Percentiles rank a stretch among this genome's conserved stretches.
phyloP scores from a whole-genome alignment of 1,140 invertebrate genomes.

The Bombus sibiricus region DNA sequence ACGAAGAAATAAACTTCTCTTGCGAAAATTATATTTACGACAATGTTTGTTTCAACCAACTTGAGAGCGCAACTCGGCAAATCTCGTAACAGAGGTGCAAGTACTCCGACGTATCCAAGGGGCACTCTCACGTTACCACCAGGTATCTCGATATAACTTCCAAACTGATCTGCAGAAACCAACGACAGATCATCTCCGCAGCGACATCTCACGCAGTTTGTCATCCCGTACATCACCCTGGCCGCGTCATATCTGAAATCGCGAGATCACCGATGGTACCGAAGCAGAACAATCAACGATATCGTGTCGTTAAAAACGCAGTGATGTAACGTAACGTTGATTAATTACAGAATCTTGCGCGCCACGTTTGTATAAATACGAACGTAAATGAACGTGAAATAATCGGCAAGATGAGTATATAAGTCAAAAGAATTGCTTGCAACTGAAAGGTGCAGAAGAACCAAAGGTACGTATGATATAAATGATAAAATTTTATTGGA shows the following conservation, averaged over 20 bases:
- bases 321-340: constrained; percentile 46
- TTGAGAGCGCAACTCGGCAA: constrained; percentile 80
- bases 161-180: constrained; percentile 87
- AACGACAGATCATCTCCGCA: constrained; percentile 86
- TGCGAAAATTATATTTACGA: neutral
- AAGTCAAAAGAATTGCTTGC: rapidly evolving
- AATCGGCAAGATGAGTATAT: neutral
- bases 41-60: constrained; percentile 35
- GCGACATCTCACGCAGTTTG: constrained; percentile 84
- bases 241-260: constrained; percentile 84
- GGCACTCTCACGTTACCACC: constrained; percentile 86
- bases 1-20: too few relatives aligned
- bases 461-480: too few relatives aligned
- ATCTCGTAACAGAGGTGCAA: constrained; percentile 85
- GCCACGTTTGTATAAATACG: neutral
- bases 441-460: too few relatives aligned
- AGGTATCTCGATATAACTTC: constrained; percentile 86
- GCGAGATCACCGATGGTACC: constrained; percentile 3
- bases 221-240: constrained; percentile 86
- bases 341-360: neutral
- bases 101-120: constrained; percentile 85
- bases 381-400: neutral
- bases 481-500: too few relatives aligned
- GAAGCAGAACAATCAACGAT: neutral
- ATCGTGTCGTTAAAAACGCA: constrained; percentile 34